A percentile compares a stretch with the other conserved stretches of the same genome.
These are phyloP conservation scores for Ictidomys tridecemlineatus DNA, from an alignment of 2,113 vertebrate species.

Conservation along the genomic window DNA sequence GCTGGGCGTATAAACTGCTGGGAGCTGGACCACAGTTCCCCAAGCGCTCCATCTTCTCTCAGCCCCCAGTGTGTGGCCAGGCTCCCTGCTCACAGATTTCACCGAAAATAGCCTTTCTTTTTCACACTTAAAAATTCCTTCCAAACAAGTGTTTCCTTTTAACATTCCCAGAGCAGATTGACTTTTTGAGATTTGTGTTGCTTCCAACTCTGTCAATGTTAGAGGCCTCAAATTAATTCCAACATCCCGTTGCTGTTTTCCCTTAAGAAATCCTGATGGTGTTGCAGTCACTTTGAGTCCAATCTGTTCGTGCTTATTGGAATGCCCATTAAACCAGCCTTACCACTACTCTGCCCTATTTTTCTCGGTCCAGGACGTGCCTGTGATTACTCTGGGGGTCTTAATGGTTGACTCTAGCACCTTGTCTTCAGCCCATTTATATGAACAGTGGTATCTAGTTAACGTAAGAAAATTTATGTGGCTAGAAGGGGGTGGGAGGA, in stretches of 20 bases:
- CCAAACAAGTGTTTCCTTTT: conserved; percentile 75
- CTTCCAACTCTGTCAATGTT: conserved; percentile 72
- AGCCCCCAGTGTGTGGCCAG: conserved; percentile 48
- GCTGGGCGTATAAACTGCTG: background rate
- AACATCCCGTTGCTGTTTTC: conserved; percentile 35
- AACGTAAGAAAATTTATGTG: background rate
- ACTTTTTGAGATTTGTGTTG: conserved; percentile 70
- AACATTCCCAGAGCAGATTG: conserved; percentile 72
- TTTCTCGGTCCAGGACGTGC: background rate
- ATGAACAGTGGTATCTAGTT: conserved; percentile 36
- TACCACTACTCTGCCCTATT: background rate
- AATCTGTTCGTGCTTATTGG: conserved; percentile 5
- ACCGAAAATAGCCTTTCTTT: conserved; percentile 63
- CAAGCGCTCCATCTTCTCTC: conserved; percentile 44
- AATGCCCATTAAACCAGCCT: background rate
- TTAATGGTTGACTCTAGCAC: background rate
- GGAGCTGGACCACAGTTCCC: background rate
- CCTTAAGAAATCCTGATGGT: conserved; percentile 55
- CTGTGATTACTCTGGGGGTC: background rate
- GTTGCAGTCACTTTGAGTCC: conserved; percentile 48
- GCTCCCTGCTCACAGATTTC: conserved; percentile 52
- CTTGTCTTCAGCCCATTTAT: background rate
- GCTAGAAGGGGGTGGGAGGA: background rate
- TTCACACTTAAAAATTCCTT: conserved; percentile 69
- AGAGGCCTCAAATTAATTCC: conserved; percentile 60